Evolutionary conservation across 2,797 vertebrate genomes (phyloP).

Genomic region (Pelodytes ibericus): DNA sequence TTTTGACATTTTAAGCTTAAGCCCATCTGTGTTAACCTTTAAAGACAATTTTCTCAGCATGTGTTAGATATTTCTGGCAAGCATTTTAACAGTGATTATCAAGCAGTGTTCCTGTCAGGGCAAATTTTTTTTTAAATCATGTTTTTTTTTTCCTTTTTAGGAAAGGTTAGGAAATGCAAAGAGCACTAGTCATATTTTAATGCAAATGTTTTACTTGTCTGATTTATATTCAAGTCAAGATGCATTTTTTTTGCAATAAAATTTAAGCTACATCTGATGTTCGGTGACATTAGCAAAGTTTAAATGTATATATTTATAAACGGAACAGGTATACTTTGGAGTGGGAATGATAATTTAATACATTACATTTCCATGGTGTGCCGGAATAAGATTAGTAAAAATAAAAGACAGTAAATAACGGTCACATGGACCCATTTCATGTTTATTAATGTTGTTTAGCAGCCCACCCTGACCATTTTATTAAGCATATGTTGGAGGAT

Average conservation of each 20-base stretch:
- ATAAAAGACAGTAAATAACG: too few species aligned
- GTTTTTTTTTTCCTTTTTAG: too few species aligned
- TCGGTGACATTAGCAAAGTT: constrained; percentile 6
- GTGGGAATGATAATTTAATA: neutral
- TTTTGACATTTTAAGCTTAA: constrained; percentile 64
- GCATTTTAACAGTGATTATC: constrained; percentile 63
- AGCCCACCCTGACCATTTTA: too few species aligned
- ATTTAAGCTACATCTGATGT: constrained; percentile 17
- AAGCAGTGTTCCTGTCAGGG: constrained; percentile 60
- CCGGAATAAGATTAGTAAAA: too few species aligned
- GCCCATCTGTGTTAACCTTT: constrained; percentile 63
- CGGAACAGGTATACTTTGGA: neutral
- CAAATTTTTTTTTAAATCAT: constrained; percentile 62
- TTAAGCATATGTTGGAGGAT: too few species aligned
- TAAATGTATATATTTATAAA: neutral
- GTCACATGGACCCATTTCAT: too few species aligned
- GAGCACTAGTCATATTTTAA: constrained; percentile 40
- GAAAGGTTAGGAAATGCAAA: constrained; percentile 50
- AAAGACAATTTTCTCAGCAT: constrained; percentile 66
- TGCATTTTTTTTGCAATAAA: constrained; percentile 32
- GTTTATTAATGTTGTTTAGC: too few species aligned
- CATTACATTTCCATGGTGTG: too few species aligned
- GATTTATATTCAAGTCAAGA: constrained; percentile 36
- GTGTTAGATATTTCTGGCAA: constrained; percentile 63
- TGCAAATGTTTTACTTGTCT: constrained; percentile 44